phyloP scores from a whole-genome alignment of 2,113 vertebrate species.

The Poicephalus gulielmi region DNA sequence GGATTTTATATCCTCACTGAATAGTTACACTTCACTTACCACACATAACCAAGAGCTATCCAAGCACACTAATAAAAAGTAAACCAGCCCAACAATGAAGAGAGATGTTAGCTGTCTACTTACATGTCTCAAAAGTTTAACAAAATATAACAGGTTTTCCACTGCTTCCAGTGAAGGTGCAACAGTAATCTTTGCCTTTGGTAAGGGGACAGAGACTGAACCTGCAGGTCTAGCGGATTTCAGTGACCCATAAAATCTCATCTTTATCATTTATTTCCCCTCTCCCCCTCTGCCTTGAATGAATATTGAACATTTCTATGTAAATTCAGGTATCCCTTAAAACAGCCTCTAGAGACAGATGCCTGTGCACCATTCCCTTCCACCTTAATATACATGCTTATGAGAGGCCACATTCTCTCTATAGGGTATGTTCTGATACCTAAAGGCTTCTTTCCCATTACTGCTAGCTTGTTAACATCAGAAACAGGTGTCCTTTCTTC shows the following conservation, averaged over 20 bases:
- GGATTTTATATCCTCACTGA: background rate
- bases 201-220: background rate
- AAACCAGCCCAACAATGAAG: background rate
- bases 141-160: background rate
- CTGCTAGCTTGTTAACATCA: background rate
- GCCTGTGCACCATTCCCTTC: background rate
- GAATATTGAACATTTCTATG: background rate
- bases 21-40: background rate
- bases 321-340: background rate
- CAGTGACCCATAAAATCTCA: background rate
- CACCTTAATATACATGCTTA: background rate
- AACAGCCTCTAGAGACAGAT: background rate
- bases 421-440: background rate
- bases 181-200: background rate
- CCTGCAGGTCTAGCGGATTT: background rate
- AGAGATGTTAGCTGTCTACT: background rate
- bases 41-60: background rate
- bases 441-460: background rate
- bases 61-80: background rate
- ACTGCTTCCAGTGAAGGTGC: background rate
- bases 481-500: background rate
- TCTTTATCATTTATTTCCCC: background rate
- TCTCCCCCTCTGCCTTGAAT: background rate
- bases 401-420: fast-evolving
- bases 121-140: background rate